Percentiles rank a stretch among this genome's conserved stretches.
Evolutionary conservation across 1,140 invertebrate species (phyloP).

Genomic region (Drosophila elegans): DNA sequence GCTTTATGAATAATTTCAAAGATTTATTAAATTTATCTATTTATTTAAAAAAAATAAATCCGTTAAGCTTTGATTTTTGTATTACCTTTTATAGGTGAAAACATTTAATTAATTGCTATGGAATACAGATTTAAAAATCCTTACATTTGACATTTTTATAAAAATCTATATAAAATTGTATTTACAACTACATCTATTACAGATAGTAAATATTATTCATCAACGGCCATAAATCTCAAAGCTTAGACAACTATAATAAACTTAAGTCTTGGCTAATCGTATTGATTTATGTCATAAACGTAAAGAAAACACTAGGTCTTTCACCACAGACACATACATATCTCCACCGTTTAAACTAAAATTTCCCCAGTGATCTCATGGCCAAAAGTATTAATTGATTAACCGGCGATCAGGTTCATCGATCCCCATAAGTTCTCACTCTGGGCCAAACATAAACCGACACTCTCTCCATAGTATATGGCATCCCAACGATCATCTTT

Average conservation of each 20-base stretch:
- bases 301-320: not conserved
- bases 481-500: conserved; percentile 13
- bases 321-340: not conserved
- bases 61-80: no score
- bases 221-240: not conserved
- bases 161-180: no score
- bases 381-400: conserved; percentile 44
- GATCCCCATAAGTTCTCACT: conserved; percentile 42
- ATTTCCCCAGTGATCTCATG: conserved; percentile 44
- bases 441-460: conserved; percentile 41
- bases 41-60: no score
- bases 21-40: no score
- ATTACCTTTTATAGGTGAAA: no score
- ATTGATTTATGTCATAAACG: not conserved
- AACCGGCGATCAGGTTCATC: conserved; percentile 42
- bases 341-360: conserved; percentile 4
- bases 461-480: conserved; percentile 43
- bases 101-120: no score
- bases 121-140: no score
- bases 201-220: not conserved
- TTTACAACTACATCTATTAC: no score
- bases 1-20: no score
- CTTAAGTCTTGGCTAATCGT: no score
- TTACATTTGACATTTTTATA: no score
- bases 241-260: not conserved